Percentiles rank a stretch among this genome's conserved stretches.
Evolutionary conservation across 2,113 vertebrate species (phyloP).

Genomic region (Panthera tigris): DNA sequence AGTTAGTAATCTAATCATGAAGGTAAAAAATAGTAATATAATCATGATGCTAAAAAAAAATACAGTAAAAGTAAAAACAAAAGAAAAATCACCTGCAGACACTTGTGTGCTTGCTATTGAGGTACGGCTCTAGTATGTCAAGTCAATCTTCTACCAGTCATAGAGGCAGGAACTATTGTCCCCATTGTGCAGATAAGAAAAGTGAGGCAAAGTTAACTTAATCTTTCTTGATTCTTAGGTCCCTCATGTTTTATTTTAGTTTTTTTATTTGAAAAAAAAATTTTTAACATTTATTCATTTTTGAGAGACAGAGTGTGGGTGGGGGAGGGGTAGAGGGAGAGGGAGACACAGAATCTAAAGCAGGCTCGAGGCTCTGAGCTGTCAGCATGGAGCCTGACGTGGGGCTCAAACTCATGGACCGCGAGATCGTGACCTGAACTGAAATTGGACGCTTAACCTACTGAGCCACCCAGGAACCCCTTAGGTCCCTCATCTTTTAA

Average conservation of each 20-base stretch:
- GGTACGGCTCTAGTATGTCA: neutral
- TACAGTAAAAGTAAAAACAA: neutral
- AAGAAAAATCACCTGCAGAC: neutral
- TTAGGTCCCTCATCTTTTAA: neutral
- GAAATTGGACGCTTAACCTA: too few relatives aligned
- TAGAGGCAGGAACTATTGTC: neutral
- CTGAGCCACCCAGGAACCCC: too few relatives aligned
- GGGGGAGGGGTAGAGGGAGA: too few relatives aligned
- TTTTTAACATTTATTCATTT: too few relatives aligned
- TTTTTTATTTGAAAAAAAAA: too few relatives aligned
- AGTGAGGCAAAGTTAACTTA: neutral
- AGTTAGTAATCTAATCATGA: neutral
- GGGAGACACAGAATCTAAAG: too few relatives aligned
- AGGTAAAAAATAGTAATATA: neutral
- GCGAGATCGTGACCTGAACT: too few relatives aligned
- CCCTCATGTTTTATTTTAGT: neutral
- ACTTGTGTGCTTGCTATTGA: neutral
- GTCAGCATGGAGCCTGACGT: too few relatives aligned
- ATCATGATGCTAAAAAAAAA: neutral
- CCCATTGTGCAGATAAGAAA: neutral
- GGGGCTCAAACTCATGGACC: too few relatives aligned
- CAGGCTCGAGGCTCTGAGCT: too few relatives aligned
- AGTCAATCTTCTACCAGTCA: neutral
- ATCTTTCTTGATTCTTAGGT: neutral
- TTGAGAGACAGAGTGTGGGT: too few relatives aligned